These are phyloP conservation scores for Andrena trimmerana DNA, from an alignment of 2,888 invertebrate genomes.

Conservation along the genomic window DNA sequence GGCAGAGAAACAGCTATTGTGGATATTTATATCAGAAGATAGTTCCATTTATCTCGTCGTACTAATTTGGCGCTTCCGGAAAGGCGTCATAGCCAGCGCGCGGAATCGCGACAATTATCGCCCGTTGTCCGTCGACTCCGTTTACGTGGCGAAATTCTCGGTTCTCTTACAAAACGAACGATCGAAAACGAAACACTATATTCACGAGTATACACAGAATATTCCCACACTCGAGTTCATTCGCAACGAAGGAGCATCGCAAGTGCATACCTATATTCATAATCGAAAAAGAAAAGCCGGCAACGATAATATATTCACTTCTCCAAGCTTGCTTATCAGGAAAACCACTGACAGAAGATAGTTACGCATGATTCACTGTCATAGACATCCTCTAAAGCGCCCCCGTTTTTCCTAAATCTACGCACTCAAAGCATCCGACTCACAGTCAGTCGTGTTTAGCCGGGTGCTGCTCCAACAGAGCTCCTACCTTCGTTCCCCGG, in stretches of 20 bases:
- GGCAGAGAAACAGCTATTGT: conserved; percentile 53
- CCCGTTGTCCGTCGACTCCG: conserved; percentile 44
- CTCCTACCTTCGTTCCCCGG: too few species aligned
- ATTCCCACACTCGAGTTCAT: neutral
- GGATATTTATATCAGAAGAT: conserved; percentile 75
- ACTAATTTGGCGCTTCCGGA: conserved; percentile 76
- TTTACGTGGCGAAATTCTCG: conserved; percentile 57
- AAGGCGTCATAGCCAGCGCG: conserved; percentile 62
- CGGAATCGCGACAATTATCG: conserved; percentile 67
- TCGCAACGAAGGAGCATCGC: neutral
- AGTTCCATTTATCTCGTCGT: conserved; percentile 73
- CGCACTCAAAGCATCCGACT: neutral
- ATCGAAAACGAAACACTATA: conserved; percentile 16
- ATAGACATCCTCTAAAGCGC: too few species aligned
- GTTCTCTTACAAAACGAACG: conserved; percentile 19
- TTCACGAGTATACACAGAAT: neutral
- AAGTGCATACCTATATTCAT: neutral
- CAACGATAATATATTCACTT: neutral
- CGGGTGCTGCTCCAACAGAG: too few species aligned
- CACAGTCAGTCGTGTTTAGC: neutral
- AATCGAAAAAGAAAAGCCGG: neutral
- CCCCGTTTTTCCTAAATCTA: too few species aligned
- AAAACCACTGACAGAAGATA: too few species aligned
- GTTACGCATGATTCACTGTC: too few species aligned
- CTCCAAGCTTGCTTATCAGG: neutral